phyloP scores from a whole-genome alignment of 2,797 vertebrate genomes.

The Sebastes matsubarae region DNA sequence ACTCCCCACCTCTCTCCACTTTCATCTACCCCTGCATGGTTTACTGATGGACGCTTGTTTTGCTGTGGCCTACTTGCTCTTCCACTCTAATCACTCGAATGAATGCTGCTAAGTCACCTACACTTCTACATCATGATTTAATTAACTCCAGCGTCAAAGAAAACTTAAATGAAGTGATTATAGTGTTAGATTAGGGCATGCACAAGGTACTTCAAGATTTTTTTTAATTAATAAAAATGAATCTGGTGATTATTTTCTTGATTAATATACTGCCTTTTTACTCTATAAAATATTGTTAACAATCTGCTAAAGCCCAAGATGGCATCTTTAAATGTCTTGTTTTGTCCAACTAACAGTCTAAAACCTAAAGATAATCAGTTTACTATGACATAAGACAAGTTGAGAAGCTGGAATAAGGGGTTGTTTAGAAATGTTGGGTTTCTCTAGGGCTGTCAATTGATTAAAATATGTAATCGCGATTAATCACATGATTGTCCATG shows the following conservation, averaged over 20 bases:
- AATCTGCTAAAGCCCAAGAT: neutral
- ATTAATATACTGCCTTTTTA: neutral
- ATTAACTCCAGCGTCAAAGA: constrained; percentile 3
- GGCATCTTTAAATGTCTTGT: neutral
- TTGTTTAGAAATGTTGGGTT: neutral
- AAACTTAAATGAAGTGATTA: constrained; percentile 3
- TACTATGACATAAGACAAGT: neutral
- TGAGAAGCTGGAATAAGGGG: neutral
- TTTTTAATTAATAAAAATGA: no score
- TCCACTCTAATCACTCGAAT: neutral
- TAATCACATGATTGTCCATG: no score
- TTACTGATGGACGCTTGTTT: constrained; percentile 16
- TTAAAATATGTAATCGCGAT: no score
- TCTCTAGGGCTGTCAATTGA: no score
- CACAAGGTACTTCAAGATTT: neutral
- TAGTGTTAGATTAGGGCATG: neutral
- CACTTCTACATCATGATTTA: neutral
- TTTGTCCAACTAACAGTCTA: neutral
- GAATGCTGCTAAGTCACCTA: constrained; percentile 1
- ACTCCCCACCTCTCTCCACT: constrained; percentile 34
- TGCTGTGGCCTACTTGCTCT: neutral
- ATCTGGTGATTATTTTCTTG: neutral
- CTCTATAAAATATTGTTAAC: neutral
- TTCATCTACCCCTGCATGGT: constrained; percentile 39
- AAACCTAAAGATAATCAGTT: neutral